A percentile compares a stretch with the other conserved stretches of the same genome.
phyloP scores from a whole-genome alignment of 92 coral and sea anemone genomes.

The Muricea muricata region DNA sequence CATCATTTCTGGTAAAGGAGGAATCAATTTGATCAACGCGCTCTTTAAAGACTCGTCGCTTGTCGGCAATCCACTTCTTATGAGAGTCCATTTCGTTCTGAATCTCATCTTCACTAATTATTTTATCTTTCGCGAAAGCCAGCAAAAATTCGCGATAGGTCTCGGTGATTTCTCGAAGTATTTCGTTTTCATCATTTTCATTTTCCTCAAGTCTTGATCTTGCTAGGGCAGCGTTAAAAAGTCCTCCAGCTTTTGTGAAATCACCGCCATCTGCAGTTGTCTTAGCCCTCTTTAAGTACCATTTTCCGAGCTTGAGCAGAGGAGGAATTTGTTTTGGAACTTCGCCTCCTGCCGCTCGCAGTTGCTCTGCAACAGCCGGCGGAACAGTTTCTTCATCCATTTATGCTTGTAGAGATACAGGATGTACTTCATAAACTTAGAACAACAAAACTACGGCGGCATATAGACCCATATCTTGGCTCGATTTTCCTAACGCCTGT shows the following conservation, averaged over 20 bases:
- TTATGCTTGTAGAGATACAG: too few relatives aligned
- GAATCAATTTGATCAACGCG: slow-evolving; percentile 23
- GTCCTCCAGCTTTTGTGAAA: background rate
- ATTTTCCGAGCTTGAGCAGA: too few relatives aligned
- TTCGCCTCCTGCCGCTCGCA: too few relatives aligned
- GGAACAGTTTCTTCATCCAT: too few relatives aligned
- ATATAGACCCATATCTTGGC: too few relatives aligned
- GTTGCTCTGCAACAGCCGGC: too few relatives aligned
- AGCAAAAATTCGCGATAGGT: too few relatives aligned
- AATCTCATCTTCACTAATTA: background rate
- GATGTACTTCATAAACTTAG: too few relatives aligned
- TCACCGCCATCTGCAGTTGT: background rate
- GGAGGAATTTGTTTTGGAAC: too few relatives aligned
- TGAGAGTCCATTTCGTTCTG: slow-evolving; percentile 24
- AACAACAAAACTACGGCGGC: too few relatives aligned
- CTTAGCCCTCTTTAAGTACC: background rate
- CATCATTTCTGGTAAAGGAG: background rate
- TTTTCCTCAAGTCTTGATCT: background rate
- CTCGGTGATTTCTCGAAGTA: background rate
- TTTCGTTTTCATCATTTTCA: slow-evolving; percentile 1
- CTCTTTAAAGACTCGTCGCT: background rate
- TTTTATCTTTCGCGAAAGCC: too few relatives aligned
- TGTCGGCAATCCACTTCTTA: slow-evolving; percentile 1
- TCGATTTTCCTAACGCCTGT: too few relatives aligned
- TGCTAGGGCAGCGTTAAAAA: slow-evolving; percentile 13